A percentile compares a stretch with the other conserved stretches of the same genome.
Evolutionary conservation across 2,797 vertebrate species (phyloP).

Genomic region (Amniataba percoides): DNA sequence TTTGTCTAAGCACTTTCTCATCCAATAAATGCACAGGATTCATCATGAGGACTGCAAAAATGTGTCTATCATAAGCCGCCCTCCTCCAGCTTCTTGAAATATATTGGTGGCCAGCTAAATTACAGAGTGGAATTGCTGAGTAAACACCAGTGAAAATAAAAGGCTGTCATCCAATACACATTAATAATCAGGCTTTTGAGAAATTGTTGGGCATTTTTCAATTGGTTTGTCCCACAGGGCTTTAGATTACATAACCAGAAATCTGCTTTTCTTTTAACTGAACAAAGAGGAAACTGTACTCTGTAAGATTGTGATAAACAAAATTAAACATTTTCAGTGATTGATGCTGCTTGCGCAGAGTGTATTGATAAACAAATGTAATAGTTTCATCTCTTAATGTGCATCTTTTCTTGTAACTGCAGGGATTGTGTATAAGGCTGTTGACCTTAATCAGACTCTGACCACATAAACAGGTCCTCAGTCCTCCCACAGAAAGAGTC

Average conservation of each 20-base stretch:
- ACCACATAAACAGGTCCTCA: background rate
- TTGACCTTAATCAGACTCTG: background rate
- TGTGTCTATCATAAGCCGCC: background rate
- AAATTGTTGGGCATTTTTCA: conserved; percentile 10
- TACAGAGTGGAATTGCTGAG: conserved; percentile 10
- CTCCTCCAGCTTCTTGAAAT: background rate
- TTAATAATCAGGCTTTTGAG: conserved; percentile 1
- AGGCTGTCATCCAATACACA: background rate
- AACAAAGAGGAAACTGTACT: conserved; percentile 13
- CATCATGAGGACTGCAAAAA: conserved; percentile 12
- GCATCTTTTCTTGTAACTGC: background rate
- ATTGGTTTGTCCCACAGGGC: background rate
- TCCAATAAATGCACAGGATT: background rate
- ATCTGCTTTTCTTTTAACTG: background rate
- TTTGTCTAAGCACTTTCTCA: background rate
- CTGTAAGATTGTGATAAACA: background rate
- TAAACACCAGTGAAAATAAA: conserved; percentile 11
- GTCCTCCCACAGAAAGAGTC: background rate
- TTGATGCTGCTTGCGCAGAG: background rate
- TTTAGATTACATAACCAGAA: conserved; percentile 1
- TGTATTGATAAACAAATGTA: background rate
- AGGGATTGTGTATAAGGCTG: background rate
- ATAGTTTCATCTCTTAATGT: background rate
- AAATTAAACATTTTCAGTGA: conserved; percentile 3
- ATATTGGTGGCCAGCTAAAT: background rate